Base-by-base conservation (phyloP, 2,113 vertebrate genomes). In the Corythornis vintsioides region DNA sequence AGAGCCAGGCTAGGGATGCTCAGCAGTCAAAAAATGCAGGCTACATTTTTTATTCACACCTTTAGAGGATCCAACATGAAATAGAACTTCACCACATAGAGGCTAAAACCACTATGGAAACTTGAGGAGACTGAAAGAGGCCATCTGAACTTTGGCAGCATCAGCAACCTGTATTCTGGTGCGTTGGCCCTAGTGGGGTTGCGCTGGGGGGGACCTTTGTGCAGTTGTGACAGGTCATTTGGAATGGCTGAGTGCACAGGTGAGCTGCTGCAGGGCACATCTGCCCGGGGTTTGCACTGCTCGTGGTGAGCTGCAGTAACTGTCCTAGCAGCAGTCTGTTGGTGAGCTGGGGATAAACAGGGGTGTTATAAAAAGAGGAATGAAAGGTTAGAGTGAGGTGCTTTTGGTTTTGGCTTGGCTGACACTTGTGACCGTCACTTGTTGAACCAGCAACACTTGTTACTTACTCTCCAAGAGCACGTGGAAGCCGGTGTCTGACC, bases 231-330 rank as follows among this genome's bases (percentile, higher is more conserved):
- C 10, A 19, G 45, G 55, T 33, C 7, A 14, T 77, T 56, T 45
- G n/a, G 43, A 28, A 3, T 53, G 21, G 59, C 43, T 48, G 50
- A 47, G 42, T 15, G 53, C 8, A 12, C 0, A 0, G 21, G 11
- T 38, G 50, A 11, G 40, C 19, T 3, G 6, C 67, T 83, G 52
- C 43, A 66, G 48, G 43, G 26, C 25, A 9, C 3, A 2, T 33
- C 55, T 86, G n/a, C 4, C 38, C 0, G 0, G 21, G 43, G 35
- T 28, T 33, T 53, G 47, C 0, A 1, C 50, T 22, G 66, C 33
- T 66, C 38, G 10, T 28, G 28, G 64, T 0, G 0, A 65, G 59
- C 64, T 45, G 18, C 31, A 26, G 38, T 76, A 10, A 17, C 50
- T 72, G 19, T 65, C 33, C 33, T 38, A 24, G 59, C 59, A 61